A percentile compares a stretch with the other conserved stretches of the same genome.
phyloP scores from a whole-genome alignment of 2,888 invertebrate species.

The Parnassius mnemosyne region DNA sequence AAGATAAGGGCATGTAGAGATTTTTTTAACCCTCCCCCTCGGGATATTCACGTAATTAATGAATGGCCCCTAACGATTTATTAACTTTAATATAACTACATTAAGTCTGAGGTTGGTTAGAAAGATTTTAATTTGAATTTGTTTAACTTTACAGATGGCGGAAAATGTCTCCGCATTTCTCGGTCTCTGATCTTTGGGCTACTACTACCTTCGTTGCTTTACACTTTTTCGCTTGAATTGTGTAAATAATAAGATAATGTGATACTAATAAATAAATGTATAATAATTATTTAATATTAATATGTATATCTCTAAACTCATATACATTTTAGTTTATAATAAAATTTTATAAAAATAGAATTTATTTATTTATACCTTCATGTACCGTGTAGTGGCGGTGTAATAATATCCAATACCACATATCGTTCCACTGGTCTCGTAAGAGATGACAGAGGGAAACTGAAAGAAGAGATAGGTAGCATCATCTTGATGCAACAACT shows the following conservation, averaged over 20 bases:
- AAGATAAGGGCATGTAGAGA: too few species aligned
- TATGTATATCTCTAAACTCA: slow-evolving; percentile 10
- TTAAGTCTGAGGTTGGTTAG: too few species aligned
- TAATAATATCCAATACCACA: too few species aligned
- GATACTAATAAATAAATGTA: slow-evolving; percentile 28
- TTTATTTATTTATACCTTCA: not conserved
- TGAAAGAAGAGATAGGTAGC: too few species aligned
- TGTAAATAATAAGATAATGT: slow-evolving; percentile 19
- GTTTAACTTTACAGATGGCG: slow-evolving; percentile 21
- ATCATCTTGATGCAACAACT: too few species aligned
- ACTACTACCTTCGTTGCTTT: slow-evolving; percentile 19
- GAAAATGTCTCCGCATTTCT: slow-evolving; percentile 7
- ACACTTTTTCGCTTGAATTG: slow-evolving; percentile 23
- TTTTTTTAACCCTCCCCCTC: too few species aligned
- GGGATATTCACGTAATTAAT: too few species aligned
- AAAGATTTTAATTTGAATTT: not conserved
- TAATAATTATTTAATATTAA: not conserved
- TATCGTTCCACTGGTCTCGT: too few species aligned
- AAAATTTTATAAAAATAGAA: slow-evolving; percentile 6
- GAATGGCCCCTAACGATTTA: too few species aligned
- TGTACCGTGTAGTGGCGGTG: too few species aligned
- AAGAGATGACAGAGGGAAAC: too few species aligned
- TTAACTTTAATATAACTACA: too few species aligned
- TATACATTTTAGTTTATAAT: slow-evolving; percentile 16
- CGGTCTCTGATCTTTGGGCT: slow-evolving; percentile 32